Percentiles rank a stretch among this genome's conserved stretches.
Conservation (phyloP, 2,888 invertebrate genomes). For the Micoletzkya japonica region DNA sequence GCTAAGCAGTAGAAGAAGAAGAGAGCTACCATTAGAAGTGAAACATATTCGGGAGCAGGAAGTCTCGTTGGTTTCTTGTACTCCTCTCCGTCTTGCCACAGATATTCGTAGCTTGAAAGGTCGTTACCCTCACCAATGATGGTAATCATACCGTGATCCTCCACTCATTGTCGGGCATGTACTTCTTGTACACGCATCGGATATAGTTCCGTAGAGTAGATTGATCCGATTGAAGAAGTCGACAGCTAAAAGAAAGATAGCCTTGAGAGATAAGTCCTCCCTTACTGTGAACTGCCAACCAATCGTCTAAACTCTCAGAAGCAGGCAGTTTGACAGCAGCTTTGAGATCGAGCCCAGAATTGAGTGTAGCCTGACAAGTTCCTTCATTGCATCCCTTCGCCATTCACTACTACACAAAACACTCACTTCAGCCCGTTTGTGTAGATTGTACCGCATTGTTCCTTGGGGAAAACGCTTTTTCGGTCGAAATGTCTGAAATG, state of each 20-base stretch:
- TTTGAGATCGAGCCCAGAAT: slow-evolving; percentile 83
- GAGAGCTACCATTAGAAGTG: slow-evolving; percentile 74
- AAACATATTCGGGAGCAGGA: slow-evolving; percentile 82
- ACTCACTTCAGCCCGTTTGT: slow-evolving; percentile 77
- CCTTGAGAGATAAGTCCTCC: not conserved
- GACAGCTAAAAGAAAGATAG: slow-evolving; percentile 73
- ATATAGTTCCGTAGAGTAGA: slow-evolving; percentile 82
- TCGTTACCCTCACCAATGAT: not conserved
- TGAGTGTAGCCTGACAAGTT: slow-evolving; percentile 76
- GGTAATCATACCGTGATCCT: slow-evolving; percentile 72
- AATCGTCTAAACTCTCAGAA: slow-evolving; percentile 81
- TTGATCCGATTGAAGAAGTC: slow-evolving; percentile 92
- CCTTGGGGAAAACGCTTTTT: slow-evolving; percentile 85
- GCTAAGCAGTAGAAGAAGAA: not conserved
- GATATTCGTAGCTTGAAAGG: slow-evolving; percentile 76
- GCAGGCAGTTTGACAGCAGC: slow-evolving; percentile 80
- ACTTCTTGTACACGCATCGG: slow-evolving; percentile 79
- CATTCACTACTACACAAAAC: not conserved
- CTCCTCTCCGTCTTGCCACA: slow-evolving; percentile 82
- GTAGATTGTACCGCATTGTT: slow-evolving; percentile 81
- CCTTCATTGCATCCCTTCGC: not conserved
- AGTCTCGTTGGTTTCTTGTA: slow-evolving; percentile 77
- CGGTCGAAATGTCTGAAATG: slow-evolving; percentile 81
- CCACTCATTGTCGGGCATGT: slow-evolving; percentile 89
- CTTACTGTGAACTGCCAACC: slow-evolving; percentile 88